These are phyloP conservation scores for Lanistes nyassanus DNA, from an alignment of 1,140 invertebrate genomes.

Conservation along the genomic window DNA sequence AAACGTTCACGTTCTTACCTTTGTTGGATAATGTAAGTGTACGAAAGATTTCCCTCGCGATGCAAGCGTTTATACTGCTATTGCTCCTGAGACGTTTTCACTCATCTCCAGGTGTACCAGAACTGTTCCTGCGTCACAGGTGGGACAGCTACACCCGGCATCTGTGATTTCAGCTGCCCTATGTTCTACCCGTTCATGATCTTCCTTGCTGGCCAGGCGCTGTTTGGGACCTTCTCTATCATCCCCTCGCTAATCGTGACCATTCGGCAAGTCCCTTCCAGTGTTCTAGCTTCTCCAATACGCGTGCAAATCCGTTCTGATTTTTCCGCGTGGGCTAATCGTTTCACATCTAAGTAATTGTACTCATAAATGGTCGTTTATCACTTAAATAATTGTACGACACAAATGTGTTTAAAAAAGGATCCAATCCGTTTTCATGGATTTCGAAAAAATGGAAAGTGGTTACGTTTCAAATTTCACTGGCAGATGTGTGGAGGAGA, in stretches of 20 bases:
- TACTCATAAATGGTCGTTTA: too few relatives aligned
- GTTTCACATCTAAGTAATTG: too few relatives aligned
- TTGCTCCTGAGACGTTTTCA: background rate
- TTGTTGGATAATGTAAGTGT: too few relatives aligned
- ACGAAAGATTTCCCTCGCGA: too few relatives aligned
- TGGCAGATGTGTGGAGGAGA: conserved; percentile 3
- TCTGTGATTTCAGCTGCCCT: conserved; percentile 26
- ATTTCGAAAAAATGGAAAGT: too few relatives aligned
- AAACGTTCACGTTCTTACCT: too few relatives aligned
- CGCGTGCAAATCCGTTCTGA: too few relatives aligned
- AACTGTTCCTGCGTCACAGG: conserved; percentile 33
- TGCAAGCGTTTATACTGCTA: too few relatives aligned
- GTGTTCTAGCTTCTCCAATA: background rate
- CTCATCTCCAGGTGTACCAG: conserved; percentile 21
- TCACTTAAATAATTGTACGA: too few relatives aligned
- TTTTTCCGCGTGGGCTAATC: too few relatives aligned
- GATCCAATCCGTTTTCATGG: too few relatives aligned
- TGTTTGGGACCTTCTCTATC: conserved; percentile 21
- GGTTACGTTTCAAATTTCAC: background rate
- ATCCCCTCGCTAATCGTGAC: conserved; percentile 27
- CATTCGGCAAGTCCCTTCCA: conserved; percentile 18
- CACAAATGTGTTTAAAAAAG: too few relatives aligned
- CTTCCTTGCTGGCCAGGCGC: background rate
- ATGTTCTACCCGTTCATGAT: conserved; percentile 25
- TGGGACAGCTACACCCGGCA: conserved; percentile 21